phyloP scores from a whole-genome alignment of 2,888 invertebrate genomes.

The Dicyrtomina minuta region DNA sequence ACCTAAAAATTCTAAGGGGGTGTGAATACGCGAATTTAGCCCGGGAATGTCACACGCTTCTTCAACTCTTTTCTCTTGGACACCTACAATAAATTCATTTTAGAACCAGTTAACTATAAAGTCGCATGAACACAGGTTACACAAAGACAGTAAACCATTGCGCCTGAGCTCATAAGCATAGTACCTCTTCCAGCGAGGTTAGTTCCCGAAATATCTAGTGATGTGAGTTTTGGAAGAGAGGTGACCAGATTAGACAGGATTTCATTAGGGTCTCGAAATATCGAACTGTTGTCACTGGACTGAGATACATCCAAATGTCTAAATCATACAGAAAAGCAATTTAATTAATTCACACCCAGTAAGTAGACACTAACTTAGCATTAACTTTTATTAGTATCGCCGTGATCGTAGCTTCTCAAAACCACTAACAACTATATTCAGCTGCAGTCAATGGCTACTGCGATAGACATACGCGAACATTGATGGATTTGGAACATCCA shows the following conservation, averaged over 20 bases:
- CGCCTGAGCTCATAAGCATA: slow-evolving; percentile 15
- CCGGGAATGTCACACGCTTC: slow-evolving; percentile 79
- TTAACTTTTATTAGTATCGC: no score
- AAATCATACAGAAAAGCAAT: slow-evolving; percentile 31
- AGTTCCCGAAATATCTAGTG: slow-evolving; percentile 92
- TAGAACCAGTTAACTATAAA: neutral
- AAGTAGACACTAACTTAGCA: no score
- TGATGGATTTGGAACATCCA: no score
- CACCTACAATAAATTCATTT: no score
- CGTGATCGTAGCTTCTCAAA: no score
- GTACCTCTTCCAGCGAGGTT: slow-evolving; percentile 83
- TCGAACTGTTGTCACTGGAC: slow-evolving; percentile 56
- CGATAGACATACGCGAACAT: no score
- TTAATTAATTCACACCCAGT: no score
- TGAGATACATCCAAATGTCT: slow-evolving; percentile 81
- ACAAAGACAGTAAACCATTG: no score
- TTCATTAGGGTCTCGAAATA: slow-evolving; percentile 73
- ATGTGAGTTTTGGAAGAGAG: slow-evolving; percentile 72
- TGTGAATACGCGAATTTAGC: slow-evolving; percentile 67
- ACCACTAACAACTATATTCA: no score
- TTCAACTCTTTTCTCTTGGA: slow-evolving; percentile 29
- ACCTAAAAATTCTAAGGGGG: slow-evolving; percentile 85
- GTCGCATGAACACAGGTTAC: no score
- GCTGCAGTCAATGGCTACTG: no score
- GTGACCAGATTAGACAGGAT: slow-evolving; percentile 71